Percentiles rank a stretch among this genome's conserved stretches.
phyloP scores from a whole-genome alignment of 1,140 invertebrate species.

The Penaeus japonicus region DNA sequence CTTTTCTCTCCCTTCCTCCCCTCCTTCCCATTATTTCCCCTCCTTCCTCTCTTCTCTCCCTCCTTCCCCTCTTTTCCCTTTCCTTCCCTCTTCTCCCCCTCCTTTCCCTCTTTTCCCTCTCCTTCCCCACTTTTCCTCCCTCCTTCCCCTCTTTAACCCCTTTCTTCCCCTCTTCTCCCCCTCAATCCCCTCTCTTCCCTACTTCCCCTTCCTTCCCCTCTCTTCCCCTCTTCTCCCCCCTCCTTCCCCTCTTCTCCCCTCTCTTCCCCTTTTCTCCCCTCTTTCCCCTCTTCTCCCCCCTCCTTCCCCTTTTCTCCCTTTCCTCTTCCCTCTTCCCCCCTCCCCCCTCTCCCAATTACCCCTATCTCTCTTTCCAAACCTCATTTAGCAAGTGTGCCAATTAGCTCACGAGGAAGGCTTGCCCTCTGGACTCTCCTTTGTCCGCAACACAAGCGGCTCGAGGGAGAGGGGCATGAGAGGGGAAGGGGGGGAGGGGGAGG shows the following conservation, averaged over 20 bases:
- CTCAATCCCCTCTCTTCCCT: not conserved
- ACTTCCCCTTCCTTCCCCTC: not conserved
- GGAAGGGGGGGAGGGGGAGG: no score
- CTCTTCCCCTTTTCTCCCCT: not conserved
- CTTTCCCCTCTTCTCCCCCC: not conserved
- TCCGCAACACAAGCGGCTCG: slow-evolving; percentile 13
- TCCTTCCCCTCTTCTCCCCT: not conserved
- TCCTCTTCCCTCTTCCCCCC: not conserved
- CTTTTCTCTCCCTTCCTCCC: no score
- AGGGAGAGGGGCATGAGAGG: not conserved
- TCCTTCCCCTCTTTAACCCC: no score
- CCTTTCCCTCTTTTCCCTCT: no score
- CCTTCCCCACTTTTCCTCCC: no score
- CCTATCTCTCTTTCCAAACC: not conserved
- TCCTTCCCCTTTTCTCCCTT: not conserved
- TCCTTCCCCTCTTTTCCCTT: no score
- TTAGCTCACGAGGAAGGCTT: slow-evolving; percentile 2
- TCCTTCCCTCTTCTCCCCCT: no score
- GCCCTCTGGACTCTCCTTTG: slow-evolving; percentile 2
- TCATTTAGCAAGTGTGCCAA: slow-evolving; percentile 31
- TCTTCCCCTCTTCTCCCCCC: not conserved
- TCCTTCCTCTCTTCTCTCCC: no score
- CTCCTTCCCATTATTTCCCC: no score
- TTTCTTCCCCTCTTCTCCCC: not conserved
- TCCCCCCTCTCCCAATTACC: not conserved